Evolutionary conservation across 1,140 invertebrate species (phyloP).

Genomic region (Tetraneura akinire): DNA sequence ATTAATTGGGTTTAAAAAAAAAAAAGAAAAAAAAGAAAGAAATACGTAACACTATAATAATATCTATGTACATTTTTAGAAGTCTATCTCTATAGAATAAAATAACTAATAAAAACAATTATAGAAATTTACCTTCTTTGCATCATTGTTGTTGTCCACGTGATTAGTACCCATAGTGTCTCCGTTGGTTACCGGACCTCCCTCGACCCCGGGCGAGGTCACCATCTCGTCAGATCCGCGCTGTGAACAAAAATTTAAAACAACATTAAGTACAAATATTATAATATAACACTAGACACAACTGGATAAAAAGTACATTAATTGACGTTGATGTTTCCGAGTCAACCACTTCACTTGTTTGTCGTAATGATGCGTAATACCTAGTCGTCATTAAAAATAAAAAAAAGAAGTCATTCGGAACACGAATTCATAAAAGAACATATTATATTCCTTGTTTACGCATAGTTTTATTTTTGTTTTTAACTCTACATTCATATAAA

Average conservation of each 20-base stretch:
- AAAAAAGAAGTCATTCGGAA: neutral
- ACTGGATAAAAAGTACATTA: neutral
- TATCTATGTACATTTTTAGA: too few relatives aligned
- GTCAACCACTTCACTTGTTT: conserved; percentile 9
- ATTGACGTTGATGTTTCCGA: neutral
- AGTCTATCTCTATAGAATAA: too few relatives aligned
- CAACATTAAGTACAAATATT: neutral
- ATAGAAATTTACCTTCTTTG: conserved; percentile 88
- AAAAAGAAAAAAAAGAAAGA: too few relatives aligned
- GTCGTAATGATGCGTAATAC: conserved; percentile 39
- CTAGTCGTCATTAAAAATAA: conserved; percentile 37
- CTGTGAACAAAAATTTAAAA: conserved; percentile 69
- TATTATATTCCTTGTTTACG: conserved; percentile 20
- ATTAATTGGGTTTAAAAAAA: too few relatives aligned
- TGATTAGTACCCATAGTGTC: conserved; percentile 79
- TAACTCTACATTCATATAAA: neutral
- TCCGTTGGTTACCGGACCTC: conserved; percentile 88
- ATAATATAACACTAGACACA: neutral
- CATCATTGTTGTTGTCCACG: conserved; percentile 89
- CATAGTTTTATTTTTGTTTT: neutral
- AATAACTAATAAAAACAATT: too few relatives aligned
- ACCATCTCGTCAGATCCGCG: conserved; percentile 93
- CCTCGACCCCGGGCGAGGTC: conserved; percentile 71
- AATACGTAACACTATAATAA: too few relatives aligned
- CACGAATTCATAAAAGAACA: neutral